phyloP scores from a whole-genome alignment of 2,113 vertebrate species.

The Seriola quinqueradiata region DNA sequence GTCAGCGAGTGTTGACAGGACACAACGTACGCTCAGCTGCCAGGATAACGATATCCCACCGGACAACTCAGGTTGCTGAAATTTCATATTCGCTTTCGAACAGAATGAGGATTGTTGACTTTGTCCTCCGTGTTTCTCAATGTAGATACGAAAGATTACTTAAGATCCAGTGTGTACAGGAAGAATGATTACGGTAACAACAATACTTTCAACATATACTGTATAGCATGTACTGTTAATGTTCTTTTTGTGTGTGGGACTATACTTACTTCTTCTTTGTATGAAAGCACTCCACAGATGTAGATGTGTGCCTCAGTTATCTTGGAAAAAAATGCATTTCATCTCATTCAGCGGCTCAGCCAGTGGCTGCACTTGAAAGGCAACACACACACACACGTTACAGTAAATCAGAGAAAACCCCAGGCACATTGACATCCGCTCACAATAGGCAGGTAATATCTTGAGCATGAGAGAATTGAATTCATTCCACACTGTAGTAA shows the following conservation, averaged over 20 bases:
- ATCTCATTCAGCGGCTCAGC: slow-evolving; percentile 9
- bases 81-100: not conserved
- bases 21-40: too few relatives aligned
- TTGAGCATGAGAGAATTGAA: slow-evolving; percentile 46
- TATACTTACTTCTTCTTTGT: not conserved
- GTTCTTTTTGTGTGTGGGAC: not conserved
- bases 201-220: not conserved
- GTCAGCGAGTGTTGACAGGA: too few relatives aligned
- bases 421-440: slow-evolving; percentile 34
- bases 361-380: slow-evolving; percentile 16
- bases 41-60: too few relatives aligned
- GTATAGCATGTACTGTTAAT: not conserved
- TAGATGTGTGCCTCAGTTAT: not conserved
- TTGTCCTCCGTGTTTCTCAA: not conserved
- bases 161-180: not conserved
- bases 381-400: not conserved
- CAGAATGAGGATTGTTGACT: not conserved
- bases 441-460: slow-evolving; percentile 62
- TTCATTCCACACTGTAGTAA: slow-evolving; percentile 50
- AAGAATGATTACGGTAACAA: not conserved
- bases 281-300: slow-evolving; percentile 9
- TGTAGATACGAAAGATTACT: not conserved
- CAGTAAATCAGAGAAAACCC: slow-evolving; percentile 41
- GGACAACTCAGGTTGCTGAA: not conserved
- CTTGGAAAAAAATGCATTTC: slow-evolving; percentile 26